Base-by-base conservation (phyloP, 2,888 invertebrate species). In the Ectemnius lituratus region DNA sequence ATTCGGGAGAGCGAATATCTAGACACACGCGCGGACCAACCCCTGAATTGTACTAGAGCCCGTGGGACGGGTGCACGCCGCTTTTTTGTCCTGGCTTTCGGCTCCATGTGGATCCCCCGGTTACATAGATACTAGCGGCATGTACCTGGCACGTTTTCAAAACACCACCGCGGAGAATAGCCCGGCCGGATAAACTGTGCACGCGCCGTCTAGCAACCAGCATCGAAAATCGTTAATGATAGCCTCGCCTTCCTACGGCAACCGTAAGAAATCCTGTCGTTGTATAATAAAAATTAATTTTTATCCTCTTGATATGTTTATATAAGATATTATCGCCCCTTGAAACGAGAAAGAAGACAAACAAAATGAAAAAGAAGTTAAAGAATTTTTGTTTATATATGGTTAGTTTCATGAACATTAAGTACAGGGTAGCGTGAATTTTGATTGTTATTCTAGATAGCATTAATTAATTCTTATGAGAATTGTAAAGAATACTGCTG, bases 121-220 rank as follows among this genome's bases (percentile, higher is more conserved):
- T 57, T 45, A 46, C 56, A 57, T 52, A 46, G 49, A 59, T 1
- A 45, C 47, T 68, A 60, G 23, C 65, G 56, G 62, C 68, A 68
- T 76, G 73, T 67, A 57, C 75, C 37, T 78, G 78, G 77, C 82
- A 76, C 74, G 75, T 72, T 82, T 82, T 80, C 82, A 80, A 78
- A 82, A 82, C 75, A 74, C 68, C 75, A 62, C 62, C 78, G 78
- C 73, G 65, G 37, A 37, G 70, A 82, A 82, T 77, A 70, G 70
- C 73, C n/a, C 76, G 70, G 69, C 56, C 59, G 76, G 76, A 70
- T 77, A 76, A 77, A 76, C 77, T 65, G 73, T 63, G 60, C 61
- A 62, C 45, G 52, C 57, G 63, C n/a, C 66, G 64, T 58, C 61
- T 62, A 65, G n/a, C 46, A 67, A 66, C 8, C 57, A 66, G 66